Conservation (phyloP, 2,113 vertebrate species). For the Hyperopisus bebe region DNA sequence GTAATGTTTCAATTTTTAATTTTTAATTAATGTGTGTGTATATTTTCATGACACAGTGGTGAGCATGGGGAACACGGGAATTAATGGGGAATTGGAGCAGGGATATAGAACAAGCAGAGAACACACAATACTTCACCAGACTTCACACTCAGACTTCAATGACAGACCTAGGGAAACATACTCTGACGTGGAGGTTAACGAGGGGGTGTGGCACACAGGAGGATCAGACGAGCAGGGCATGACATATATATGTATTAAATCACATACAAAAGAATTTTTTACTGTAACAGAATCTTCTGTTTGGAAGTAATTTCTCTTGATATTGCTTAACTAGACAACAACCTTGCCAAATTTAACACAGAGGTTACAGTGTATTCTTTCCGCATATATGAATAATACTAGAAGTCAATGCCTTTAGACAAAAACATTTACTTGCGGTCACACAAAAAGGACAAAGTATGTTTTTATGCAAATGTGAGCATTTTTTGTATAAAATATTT, state of each 20-base stretch:
- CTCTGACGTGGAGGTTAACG: no score
- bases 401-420: background rate
- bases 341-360: background rate
- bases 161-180: no score
- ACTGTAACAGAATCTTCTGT: background rate
- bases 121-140: no score
- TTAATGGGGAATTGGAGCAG: no score
- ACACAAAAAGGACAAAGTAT: background rate
- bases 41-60: no score
- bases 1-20: background rate
- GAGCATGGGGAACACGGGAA: no score
- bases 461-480: background rate
- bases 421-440: background rate
- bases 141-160: no score
- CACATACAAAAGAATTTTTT: background rate
- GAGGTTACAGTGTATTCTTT: background rate
- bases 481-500: background rate
- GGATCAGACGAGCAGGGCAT: no score
- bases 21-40: background rate
- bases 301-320: background rate
- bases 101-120: no score
- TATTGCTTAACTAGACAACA: background rate
- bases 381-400: background rate
- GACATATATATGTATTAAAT: background rate
- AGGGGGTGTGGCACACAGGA: no score